These are phyloP conservation scores for Cyprinella venusta DNA, from an alignment of 2,797 vertebrate species.

Conservation along the genomic window DNA sequence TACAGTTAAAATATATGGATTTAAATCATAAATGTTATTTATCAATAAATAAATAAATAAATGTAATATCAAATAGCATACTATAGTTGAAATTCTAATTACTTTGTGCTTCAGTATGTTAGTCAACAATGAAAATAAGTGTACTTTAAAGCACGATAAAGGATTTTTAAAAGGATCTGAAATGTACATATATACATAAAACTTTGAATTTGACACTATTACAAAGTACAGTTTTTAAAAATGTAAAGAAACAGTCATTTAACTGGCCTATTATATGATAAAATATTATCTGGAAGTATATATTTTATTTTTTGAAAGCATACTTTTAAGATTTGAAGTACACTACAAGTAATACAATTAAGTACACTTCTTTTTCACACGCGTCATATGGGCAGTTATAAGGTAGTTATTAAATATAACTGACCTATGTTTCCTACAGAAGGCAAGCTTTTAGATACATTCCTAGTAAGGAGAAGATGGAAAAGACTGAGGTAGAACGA, in stretches of 20 bases:
- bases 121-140: neutral
- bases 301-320: too few relatives aligned
- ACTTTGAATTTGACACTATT: too few relatives aligned
- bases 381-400: neutral
- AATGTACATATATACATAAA: too few relatives aligned
- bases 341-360: neutral
- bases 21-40: neutral
- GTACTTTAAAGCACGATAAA: neutral
- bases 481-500: conserved; percentile 60
- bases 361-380: neutral
- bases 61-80: neutral
- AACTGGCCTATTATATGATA: neutral
- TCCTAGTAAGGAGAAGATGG: conserved; percentile 66
- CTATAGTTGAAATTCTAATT: neutral
- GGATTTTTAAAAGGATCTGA: neutral
- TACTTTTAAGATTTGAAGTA: too few relatives aligned
- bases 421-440: conserved; percentile 55
- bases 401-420: neutral
- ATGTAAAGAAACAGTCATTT: neutral
- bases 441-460: conserved; percentile 71
- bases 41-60: neutral
- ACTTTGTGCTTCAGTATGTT: neutral
- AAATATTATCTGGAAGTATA: too few relatives aligned
- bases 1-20: neutral
- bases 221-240: too few relatives aligned